Evolutionary conservation across 1,140 invertebrate genomes (phyloP), one percentile per base, ranked within the genome.

Genomic region (Anthonomus grandis): DNA sequence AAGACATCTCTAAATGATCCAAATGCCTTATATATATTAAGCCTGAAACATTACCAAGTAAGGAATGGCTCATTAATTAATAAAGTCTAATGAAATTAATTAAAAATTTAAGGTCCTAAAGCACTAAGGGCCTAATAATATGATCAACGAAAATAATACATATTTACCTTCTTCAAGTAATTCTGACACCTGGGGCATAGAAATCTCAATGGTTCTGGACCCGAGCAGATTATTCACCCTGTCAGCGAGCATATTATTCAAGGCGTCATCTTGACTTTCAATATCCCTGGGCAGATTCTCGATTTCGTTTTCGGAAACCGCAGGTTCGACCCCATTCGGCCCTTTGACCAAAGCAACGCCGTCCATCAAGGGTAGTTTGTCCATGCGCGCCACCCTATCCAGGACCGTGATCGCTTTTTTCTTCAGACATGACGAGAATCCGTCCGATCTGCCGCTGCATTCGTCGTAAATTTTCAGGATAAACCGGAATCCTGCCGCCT

Each of bases 341-440:
- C 80, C 66, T 44, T 83, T 79, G 37, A 87, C 79, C 10, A 88
- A 74, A 59, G 83, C 83, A 4, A 85, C 71, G 34, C 82, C 83
- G 39, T 87, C 84, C 2, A 82, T 74, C 9, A 90, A 69, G 0
- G 80, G 77, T 17, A 90, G 77, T 9, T 77, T 79, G 23, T 87
- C 85, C 69, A 87, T 84, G 46, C 82, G 79, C 1, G 83, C 79
- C 5, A 86, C 76, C 36, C 86, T 76, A 55, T 89, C 86, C 50
- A 90, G 83, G 64, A 89, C 88, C 0, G 84, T 75, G 50, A 89
- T 84, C 0, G 86, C 86, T 66, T 89, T 89, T 70, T 86, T 88
- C 74, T 89, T 89, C n/a, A 90, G 71, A 68, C 87, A 90, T 12
- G 84, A 81, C 8, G 84, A 76, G 21, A 89, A 75, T 10, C 81